A percentile compares a stretch with the other conserved stretches of the same genome.
Conservation (phyloP, 2,888 invertebrate genomes). For the Odontothrips loti region DNA sequence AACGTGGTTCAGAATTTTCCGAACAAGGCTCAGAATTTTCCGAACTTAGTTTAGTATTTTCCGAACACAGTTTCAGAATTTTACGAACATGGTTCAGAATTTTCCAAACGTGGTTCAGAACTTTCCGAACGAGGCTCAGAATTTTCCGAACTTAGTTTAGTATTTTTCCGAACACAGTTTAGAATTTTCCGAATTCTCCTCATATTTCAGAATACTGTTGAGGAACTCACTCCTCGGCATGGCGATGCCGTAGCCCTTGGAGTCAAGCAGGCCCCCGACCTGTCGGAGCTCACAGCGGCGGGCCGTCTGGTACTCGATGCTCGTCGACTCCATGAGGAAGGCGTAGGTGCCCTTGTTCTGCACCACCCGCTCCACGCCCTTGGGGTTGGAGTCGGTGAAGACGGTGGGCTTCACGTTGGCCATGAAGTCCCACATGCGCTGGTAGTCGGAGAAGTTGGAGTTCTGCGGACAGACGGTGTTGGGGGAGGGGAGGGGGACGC, state of each 20-base stretch:
- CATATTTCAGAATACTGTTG: constrained; percentile 5
- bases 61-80: too few species aligned
- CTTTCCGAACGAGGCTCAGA: too few species aligned
- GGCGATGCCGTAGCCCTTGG: constrained; percentile 91
- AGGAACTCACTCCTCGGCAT: constrained; percentile 73
- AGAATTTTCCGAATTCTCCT: too few species aligned
- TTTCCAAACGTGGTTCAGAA: too few species aligned
- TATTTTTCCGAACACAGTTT: too few species aligned
- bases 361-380: constrained; percentile 82
- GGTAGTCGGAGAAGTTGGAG: constrained; percentile 83
- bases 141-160: too few species aligned
- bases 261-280: constrained; percentile 78
- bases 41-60: too few species aligned
- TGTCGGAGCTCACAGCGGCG: constrained; percentile 79
- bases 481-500: too few species aligned
- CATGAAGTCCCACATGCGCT: constrained; percentile 92
- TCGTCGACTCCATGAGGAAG: constrained; percentile 93
- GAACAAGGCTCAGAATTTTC: too few species aligned
- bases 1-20: too few species aligned
- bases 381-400: constrained; percentile 74
- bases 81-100: too few species aligned
- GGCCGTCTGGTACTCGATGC: constrained; percentile 87
- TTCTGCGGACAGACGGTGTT: constrained; percentile 50
- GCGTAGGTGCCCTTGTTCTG: constrained; percentile 76
- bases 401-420: constrained; percentile 76